Conservation (phyloP, 2,888 invertebrate species). For the Spodoptera picta region DNA sequence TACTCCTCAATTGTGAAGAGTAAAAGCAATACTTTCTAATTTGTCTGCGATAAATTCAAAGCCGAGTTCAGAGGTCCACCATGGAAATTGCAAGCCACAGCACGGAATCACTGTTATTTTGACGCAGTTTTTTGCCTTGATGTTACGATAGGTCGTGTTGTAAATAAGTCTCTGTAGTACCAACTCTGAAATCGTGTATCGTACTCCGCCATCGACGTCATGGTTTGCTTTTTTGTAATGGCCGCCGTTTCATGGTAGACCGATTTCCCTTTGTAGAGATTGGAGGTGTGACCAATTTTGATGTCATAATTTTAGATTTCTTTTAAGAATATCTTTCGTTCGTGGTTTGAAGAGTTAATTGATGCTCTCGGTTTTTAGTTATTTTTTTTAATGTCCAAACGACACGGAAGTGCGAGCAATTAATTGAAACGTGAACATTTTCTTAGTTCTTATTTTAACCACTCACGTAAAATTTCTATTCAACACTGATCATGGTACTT, state of each 20-base stretch:
- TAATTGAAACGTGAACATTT: neutral
- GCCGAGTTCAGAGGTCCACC: conserved; percentile 39
- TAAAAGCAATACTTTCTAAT: conserved; percentile 58
- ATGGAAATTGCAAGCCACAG: conserved; percentile 31
- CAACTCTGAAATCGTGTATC: conserved; percentile 54
- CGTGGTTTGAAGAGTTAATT: conserved; percentile 45
- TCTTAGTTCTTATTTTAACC: conserved; percentile 3
- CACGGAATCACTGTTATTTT: conserved; percentile 22
- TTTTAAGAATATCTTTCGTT: conserved; percentile 39
- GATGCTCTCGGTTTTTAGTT: conserved; percentile 30
- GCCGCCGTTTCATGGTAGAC: conserved; percentile 60
- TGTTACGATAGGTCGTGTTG: conserved; percentile 42
- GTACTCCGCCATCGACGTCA: conserved; percentile 42
- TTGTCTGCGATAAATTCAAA: conserved; percentile 25
- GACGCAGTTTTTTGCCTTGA: conserved; percentile 39
- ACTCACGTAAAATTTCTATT: neutral
- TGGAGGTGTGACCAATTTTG: conserved; percentile 67
- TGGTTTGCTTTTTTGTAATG: conserved; percentile 43
- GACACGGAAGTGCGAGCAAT: conserved; percentile 14
- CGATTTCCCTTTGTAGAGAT: conserved; percentile 66
- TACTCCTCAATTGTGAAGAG: conserved; percentile 40
- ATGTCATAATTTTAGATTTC: conserved; percentile 65
- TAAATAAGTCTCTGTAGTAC: conserved; percentile 53
- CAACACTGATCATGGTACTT: no score
- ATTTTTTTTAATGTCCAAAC: conserved; percentile 16